These are phyloP conservation scores for Aphelinus certus DNA, from an alignment of 1,140 invertebrate species.

Conservation along the genomic window DNA sequence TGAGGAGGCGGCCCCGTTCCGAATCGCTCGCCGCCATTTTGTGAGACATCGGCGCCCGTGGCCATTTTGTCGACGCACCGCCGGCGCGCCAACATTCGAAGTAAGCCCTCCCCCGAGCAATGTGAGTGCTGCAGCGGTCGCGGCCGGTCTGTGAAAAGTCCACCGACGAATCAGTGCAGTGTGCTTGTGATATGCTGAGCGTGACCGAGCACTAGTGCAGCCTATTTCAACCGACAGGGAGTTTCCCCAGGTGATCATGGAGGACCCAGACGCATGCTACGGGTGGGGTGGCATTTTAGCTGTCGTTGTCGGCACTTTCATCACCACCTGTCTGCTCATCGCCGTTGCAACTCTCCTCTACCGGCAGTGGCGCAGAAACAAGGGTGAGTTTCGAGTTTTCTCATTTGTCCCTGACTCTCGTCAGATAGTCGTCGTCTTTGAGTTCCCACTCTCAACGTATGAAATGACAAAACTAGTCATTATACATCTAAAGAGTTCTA, in stretches of 20 bases:
- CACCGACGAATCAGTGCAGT: not conserved
- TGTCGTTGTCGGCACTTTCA: constrained; percentile 68
- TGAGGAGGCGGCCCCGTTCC: constrained; percentile 12
- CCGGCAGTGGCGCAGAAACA: constrained; percentile 63
- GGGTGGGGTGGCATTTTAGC: constrained; percentile 65
- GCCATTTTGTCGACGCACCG: constrained; percentile 19
- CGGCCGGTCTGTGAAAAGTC: not conserved
- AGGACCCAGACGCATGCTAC: constrained; percentile 57
- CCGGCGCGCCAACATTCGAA: not conserved
- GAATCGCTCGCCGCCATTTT: not conserved
- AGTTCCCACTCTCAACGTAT: too few species aligned
- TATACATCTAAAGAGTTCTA: too few species aligned
- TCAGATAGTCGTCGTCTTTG: too few species aligned
- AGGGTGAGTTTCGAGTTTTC: constrained; percentile 58
- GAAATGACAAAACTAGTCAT: too few species aligned
- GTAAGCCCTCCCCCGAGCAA: not conserved
- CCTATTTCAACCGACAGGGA: not conserved
- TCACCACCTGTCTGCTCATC: constrained; percentile 62
- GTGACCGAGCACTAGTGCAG: not conserved
- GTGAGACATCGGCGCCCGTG: not conserved
- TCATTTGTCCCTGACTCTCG: not conserved
- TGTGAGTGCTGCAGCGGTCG: not conserved
- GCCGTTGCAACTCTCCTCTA: constrained; percentile 61
- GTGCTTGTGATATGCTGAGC: not conserved
- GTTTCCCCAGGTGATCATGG: constrained; percentile 13